These are phyloP conservation scores for Thaumatotibia leucotreta DNA, from an alignment of 1,140 invertebrate species.

Conservation along the genomic window DNA sequence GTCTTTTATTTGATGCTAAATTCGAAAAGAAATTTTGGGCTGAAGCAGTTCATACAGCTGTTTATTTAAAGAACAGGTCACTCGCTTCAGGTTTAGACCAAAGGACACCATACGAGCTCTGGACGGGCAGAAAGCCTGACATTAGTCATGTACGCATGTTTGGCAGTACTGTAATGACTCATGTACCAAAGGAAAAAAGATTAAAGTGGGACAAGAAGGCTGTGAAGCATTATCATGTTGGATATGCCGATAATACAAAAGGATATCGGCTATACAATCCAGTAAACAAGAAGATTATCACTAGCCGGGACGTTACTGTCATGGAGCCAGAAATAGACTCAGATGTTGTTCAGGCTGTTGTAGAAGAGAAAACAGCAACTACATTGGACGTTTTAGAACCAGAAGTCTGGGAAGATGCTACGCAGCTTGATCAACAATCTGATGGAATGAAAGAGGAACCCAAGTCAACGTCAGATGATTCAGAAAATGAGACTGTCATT, in stretches of 20 bases:
- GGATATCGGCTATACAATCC: constrained; percentile 38
- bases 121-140: too few relatives aligned
- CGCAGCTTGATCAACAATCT: neutral
- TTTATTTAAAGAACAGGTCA: neutral
- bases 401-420: neutral
- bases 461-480: neutral
- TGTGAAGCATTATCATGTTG: constrained; percentile 36
- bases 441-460: too few relatives aligned
- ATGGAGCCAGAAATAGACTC: constrained; percentile 21
- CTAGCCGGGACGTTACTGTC: constrained; percentile 40
- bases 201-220: constrained; percentile 20
- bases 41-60: too few relatives aligned
- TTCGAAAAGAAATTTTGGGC: too few relatives aligned
- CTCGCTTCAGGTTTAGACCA: neutral
- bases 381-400: neutral
- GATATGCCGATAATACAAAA: constrained; percentile 36
- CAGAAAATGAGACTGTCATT: neutral
- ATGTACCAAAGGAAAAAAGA: too few relatives aligned
- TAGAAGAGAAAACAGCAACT: neutral
- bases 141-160: too few relatives aligned
- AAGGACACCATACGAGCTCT: neutral
- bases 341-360: neutral
- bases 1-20: too few relatives aligned
- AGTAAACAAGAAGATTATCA: constrained; percentile 30
- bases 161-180: too few relatives aligned